Conservation (phyloP, 1,140 invertebrate genomes). For the Orussus abietinus region DNA sequence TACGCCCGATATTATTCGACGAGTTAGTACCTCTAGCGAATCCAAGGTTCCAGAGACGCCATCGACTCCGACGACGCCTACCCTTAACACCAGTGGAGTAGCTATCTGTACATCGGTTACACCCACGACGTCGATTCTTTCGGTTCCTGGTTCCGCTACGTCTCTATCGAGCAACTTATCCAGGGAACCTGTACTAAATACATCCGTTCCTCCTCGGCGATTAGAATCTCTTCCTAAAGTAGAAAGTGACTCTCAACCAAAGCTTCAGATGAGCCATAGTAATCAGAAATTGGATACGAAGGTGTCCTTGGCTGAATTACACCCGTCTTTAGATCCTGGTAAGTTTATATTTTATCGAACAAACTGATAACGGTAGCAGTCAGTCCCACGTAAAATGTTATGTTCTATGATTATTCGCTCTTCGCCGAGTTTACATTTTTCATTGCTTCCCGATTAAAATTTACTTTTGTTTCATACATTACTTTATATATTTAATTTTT, state of each 20-base stretch:
- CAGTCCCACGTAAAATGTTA: neutral
- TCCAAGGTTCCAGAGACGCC: conserved; percentile 42
- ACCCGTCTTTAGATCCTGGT: conserved; percentile 41
- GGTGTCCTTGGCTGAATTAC: conserved; percentile 30
- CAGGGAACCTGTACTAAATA: too few species aligned
- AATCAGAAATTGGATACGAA: conserved; percentile 28
- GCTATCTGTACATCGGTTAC: conserved; percentile 14
- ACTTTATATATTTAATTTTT: conserved; percentile 13
- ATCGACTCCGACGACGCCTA: conserved; percentile 10
- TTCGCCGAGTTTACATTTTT: conserved; percentile 6
- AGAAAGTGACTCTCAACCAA: neutral
- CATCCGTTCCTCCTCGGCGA: too few species aligned
- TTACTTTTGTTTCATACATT: conserved; percentile 4
- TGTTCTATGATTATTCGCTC: too few species aligned
- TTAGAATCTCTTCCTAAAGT: too few species aligned
- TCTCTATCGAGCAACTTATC: too few species aligned
- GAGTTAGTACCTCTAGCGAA: conserved; percentile 52
- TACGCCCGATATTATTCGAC: conserved; percentile 72
- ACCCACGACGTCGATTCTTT: conserved; percentile 5
- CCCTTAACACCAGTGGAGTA: conserved; percentile 18
- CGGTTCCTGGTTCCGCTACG: too few species aligned
- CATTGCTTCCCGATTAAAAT: too few species aligned
- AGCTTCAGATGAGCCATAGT: neutral
- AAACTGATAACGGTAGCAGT: conserved; percentile 7
- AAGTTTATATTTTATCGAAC: conserved; percentile 22